Evolutionary conservation across 2,113 vertebrate genomes (phyloP), one percentile per base, ranked within the genome.

Genomic region (Mesocricetus auratus): DNA sequence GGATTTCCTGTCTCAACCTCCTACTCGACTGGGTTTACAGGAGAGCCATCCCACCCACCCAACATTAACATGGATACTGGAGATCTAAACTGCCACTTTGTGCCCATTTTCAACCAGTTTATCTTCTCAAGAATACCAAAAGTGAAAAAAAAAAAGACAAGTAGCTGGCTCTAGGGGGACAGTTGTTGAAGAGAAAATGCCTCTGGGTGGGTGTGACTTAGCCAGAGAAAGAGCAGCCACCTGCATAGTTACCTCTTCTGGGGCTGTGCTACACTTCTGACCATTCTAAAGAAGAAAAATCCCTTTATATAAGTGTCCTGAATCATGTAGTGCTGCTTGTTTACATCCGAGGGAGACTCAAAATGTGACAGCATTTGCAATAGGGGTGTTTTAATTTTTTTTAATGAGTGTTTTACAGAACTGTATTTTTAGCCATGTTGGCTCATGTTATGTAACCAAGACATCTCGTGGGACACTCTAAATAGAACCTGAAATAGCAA

Each of bases 381-480:
- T 77, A 74, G 91, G 82, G 88, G 91, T 93, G 88, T 68, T 89
- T 96, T 93, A 29, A 96, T 96, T 73, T 97, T 96, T 90, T 98
- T 97, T 96, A 88, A 82, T 60, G 96, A 94, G 95, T 97, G 94
- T 97, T 96, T 77, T 95, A 97, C 97, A 96, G 97, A 97, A 88
- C 77, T 45, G 16, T 98, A 98, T 98, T 98, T 99, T 98, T 98
- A 98, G 98, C 95, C 74, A 0, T 13, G 26, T 1, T 5, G 98
- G 95, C 93, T 45, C 7, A 45, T 95, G 88, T 98, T 98, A 97
- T 94, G 92, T 98, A 98, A 98, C 97, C 83, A 92, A 87, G 90
- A 94, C 86, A 75, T 95, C 97, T 96, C 97, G 93, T 73, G 97
- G 98, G 98, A 97, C 98, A 95, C 97, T 42, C 94, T 83, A 97